Evolutionary conservation across 2,797 vertebrate genomes (phyloP), one percentile per base, ranked within the genome.

Genomic region (Danio tinwini): DNA sequence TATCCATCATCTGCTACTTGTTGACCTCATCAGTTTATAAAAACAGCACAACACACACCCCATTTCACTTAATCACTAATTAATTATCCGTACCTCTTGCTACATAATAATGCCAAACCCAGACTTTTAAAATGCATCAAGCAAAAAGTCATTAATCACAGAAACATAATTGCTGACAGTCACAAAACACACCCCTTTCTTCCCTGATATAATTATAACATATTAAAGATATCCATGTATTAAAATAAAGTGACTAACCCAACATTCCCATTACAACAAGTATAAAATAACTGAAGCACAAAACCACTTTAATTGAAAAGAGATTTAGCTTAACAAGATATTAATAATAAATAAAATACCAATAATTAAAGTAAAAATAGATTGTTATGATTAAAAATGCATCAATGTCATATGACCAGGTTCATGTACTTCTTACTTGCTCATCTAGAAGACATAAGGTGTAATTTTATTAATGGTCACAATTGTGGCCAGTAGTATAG

Each of bases 21-120:
- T 72, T 58, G 13, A 58, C 53, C 53, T 72, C 69, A 72, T 40
- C n/a, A 0, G 6, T 74, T 74, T 49, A 39, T 17, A 29, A 50
- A 53, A 19, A 77, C 61, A 49, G 3, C 37, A 47, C 53, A 9
- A 5, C 16, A 50, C 47, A 49, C 58, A 49, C 1, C 40, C 47
- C 42, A 59, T 71, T 44, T 44, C n/a, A 58, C 14, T 17, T 13
- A 40, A 2, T 68, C 45, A 16, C 29, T 12, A 69, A 52, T 7
- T 17, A 40, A 17, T n/a, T 11, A 5, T 13, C 69, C 10, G 40
- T 5, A 39, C 29, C 56, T 37, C 55, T 12, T n/a, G 4, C 7
- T 49, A 13, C 56, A 49, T 8, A 61, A 37, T 7, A 29, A 6
- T 39, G 40, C 16, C 21, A 37, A 29, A 50, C n/a, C 16, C 44